Base-by-base conservation (phyloP, 2,113 vertebrate species). In the Raja brachyura region DNA sequence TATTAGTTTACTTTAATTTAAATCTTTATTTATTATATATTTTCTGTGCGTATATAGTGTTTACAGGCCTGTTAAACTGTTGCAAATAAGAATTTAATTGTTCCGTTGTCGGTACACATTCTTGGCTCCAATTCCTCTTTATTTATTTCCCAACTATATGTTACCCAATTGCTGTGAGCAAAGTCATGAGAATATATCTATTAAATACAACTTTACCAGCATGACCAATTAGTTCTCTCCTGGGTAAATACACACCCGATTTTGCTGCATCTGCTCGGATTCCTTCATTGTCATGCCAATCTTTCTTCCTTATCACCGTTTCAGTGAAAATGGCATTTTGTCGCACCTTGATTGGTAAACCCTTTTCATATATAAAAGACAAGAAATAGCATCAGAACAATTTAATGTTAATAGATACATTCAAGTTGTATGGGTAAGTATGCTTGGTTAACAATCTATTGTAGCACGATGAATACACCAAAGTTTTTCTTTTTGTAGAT, bases 201-300 rank as follows among this genome's bases (percentile, higher is more conserved):
- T 88, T 8, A 88, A 88, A 88, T 13, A n/a, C 20, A 88, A 25
- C 18, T 14, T n/a, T 6, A 18, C 13, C 14, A 1, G 14, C 25
- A 6, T 28, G n/a, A 86, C 81, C 25, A 56, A 28, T 5, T 39
- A 79, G 33, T 33, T 81, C 54, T 81, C 78, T 54, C 54, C 75
- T 13, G 39, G 59, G 31, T 5, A 0, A 39, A 39, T 13, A 95
- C 97, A 1, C 95, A 99, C 98, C 98, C 90, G 96, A 94, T 88
- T 97, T 96, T 48, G 97, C 96, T 0, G 96, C 94, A 0, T 99
- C 98, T 93, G 95, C 97, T 94, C 93, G 96, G 94, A 99, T 98
- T 4, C 96, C 95, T 31, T 98, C 97, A 77, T 97, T 95, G 95
- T 99, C 96, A 0, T 99, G 98, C 98, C 98, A 99, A 96, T 99